These are phyloP conservation scores for Crypturellus undulatus DNA, from an alignment of 2,113 vertebrate species.

Conservation along the genomic window DNA sequence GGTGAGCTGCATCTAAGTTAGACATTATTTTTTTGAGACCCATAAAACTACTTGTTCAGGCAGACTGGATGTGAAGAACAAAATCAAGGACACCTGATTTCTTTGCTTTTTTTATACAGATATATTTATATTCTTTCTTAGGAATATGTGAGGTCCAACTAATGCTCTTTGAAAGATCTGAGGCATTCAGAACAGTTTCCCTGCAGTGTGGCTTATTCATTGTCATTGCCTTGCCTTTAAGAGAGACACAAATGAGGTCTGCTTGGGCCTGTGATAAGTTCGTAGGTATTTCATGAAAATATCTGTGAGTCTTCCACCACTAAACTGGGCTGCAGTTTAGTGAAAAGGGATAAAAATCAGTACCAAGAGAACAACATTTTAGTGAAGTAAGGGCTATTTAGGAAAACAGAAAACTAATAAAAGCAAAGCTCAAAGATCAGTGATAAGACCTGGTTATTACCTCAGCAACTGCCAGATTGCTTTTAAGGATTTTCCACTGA, in stretches of 20 bases:
- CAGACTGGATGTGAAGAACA: not conserved
- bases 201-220: rapidly evolving
- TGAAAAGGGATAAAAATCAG: not conserved
- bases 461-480: not conserved
- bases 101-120: no score
- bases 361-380: not conserved
- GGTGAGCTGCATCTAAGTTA: not conserved
- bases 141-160: not conserved
- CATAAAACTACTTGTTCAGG: not conserved
- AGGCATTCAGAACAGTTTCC: not conserved
- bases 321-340: not conserved
- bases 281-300: not conserved
- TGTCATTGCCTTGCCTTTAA: not conserved
- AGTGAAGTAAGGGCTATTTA: not conserved
- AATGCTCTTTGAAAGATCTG: not conserved
- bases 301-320: not conserved
- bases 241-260: not conserved
- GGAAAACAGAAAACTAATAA: not conserved
- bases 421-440: not conserved
- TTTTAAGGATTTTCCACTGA: not conserved
- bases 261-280: not conserved
- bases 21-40: not conserved
- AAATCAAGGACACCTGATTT: not conserved
- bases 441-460: not conserved
- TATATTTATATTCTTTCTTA: not conserved